phyloP scores from a whole-genome alignment of 2,113 vertebrate species.

The Amphiprion percula region DNA sequence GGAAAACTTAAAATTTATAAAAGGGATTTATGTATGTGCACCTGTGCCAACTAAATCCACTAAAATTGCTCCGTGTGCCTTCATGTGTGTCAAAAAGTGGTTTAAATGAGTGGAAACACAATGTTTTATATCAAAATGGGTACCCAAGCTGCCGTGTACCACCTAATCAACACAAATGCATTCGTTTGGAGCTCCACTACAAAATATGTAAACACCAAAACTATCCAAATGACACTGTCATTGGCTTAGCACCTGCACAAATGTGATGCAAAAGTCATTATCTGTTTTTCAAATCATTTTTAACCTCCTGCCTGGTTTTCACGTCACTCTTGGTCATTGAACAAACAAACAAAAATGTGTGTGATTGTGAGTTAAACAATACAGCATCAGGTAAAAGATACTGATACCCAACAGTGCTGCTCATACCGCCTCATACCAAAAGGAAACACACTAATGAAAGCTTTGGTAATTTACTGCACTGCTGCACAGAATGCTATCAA shows the following conservation, averaged over 20 bases:
- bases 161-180: not conserved
- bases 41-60: not conserved
- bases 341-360: constrained; percentile 2
- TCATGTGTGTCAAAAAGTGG: constrained; percentile 6
- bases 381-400: not conserved
- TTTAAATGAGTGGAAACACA: not conserved
- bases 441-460: constrained; percentile 23
- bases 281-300: too few relatives aligned
- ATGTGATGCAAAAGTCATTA: not conserved
- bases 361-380: not conserved
- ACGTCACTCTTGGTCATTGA: not conserved
- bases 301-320: not conserved
- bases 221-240: not conserved
- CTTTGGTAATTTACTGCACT: constrained; percentile 38
- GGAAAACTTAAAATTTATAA: not conserved
- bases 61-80: constrained; percentile 11
- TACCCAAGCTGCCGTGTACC: not conserved
- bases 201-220: not conserved
- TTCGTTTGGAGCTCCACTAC: not conserved
- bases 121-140: not conserved
- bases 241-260: constrained; percentile 1
- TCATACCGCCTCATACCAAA: not conserved
- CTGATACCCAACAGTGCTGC: not conserved
- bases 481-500: constrained; percentile 32
- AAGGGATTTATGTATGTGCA: not conserved